A percentile compares a stretch with the other conserved stretches of the same genome.
phyloP scores from a whole-genome alignment of 37 sponge, comb jelly and placozoan species.

The Spongilla lacustris region DNA sequence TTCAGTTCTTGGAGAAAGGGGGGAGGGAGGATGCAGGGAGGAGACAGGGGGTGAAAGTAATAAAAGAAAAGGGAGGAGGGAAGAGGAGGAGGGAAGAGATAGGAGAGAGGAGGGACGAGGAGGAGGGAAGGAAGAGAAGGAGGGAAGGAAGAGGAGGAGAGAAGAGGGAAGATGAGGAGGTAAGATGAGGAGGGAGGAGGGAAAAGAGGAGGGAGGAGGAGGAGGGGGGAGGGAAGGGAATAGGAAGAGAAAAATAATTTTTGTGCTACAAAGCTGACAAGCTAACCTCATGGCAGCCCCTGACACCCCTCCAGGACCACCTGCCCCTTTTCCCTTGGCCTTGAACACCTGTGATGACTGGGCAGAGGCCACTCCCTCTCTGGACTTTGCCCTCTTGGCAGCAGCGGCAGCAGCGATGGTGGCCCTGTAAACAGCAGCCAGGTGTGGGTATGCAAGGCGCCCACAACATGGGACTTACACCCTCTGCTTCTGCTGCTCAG shows the following conservation, averaged over 20 bases:
- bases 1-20: constrained; percentile 63
- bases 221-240: too few species aligned
- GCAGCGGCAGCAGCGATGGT: constrained; percentile 18
- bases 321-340: constrained; percentile 8
- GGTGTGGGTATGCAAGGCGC: background rate
- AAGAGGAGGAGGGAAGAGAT: background rate
- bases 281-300: background rate
- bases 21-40: background rate
- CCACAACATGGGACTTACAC: background rate
- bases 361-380: constrained; percentile 33
- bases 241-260: too few species aligned
- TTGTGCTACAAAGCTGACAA: background rate
- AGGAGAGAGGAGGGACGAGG: background rate
- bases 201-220: too few species aligned
- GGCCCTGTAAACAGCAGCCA: background rate
- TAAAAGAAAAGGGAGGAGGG: background rate
- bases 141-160: background rate
- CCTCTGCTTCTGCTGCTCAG: constrained; percentile 38
- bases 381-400: constrained; percentile 22
- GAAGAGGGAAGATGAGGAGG: too few species aligned
- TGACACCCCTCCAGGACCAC: background rate
- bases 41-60: background rate
- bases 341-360: constrained; percentile 5
- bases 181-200: too few species aligned
- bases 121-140: background rate